Conservation (phyloP, 2,113 vertebrate species). For the Ictidomys tridecemlineatus region DNA sequence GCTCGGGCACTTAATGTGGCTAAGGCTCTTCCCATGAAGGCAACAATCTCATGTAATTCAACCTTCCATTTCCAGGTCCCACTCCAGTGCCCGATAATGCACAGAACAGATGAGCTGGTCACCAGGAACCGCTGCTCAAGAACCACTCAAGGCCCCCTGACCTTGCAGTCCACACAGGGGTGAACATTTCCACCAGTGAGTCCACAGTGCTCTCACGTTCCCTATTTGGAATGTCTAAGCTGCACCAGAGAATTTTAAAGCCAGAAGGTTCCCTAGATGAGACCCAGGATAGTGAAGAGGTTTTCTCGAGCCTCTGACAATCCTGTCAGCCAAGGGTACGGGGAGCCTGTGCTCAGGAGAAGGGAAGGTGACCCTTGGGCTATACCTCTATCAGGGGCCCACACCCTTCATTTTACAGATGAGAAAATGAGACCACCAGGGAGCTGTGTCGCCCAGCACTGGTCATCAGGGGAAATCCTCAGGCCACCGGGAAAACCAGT, state of each 20-base stretch:
- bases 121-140: too few relatives aligned
- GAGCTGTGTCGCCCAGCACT: neutral
- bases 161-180: neutral
- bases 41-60: neutral
- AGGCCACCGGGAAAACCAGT: neutral
- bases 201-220: neutral
- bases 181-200: neutral
- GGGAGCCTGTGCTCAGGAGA: too few relatives aligned
- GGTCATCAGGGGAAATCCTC: neutral
- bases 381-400: neutral
- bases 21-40: neutral
- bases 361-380: too few relatives aligned
- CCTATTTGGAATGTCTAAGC: neutral
- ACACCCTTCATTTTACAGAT: slow-evolving; percentile 77
- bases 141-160: neutral
- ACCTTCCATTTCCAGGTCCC: neutral
- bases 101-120: rapidly evolving
- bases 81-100: neutral
- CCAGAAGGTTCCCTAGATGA: neutral
- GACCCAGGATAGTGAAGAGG: neutral
- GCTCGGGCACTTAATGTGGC: neutral
- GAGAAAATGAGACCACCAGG: slow-evolving; percentile 71
- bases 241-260: neutral
- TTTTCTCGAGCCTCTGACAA: neutral
- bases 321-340: too few relatives aligned